Evolutionary conservation across 2,113 vertebrate genomes (phyloP).

Genomic region (Girardinichthys multiradiatus): DNA sequence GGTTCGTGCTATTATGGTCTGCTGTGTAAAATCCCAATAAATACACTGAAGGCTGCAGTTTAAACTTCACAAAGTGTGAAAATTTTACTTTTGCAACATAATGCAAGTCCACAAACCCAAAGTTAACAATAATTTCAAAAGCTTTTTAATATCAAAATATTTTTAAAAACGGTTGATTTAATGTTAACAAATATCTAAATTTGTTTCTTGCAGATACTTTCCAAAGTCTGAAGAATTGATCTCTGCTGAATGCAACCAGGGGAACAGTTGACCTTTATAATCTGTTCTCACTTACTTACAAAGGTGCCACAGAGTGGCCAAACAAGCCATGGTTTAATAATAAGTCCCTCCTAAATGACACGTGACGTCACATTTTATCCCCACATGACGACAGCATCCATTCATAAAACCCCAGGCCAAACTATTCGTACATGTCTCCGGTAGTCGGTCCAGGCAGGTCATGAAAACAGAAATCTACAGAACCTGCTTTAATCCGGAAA

Average conservation of each 20-base stretch:
- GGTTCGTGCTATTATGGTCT: too few relatives aligned
- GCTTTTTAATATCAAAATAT: neutral
- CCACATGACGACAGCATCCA: neutral
- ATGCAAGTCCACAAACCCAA: too few relatives aligned
- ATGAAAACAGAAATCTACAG: constrained; percentile 38
- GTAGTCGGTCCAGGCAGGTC: constrained; percentile 24
- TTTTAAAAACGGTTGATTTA: neutral
- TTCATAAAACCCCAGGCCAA: neutral
- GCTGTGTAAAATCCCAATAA: too few relatives aligned
- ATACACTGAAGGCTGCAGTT: too few relatives aligned
- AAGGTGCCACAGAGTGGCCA: neutral
- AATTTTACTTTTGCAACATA: too few relatives aligned
- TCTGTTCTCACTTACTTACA: neutral
- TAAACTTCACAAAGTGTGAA: too few relatives aligned
- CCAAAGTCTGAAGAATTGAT: constrained; percentile 59
- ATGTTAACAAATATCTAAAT: neutral
- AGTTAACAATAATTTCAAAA: too few relatives aligned
- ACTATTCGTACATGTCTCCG: neutral
- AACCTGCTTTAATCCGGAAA: constrained; percentile 51
- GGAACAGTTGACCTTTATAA: constrained; percentile 23
- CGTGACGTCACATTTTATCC: neutral
- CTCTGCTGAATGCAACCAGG: constrained; percentile 46
- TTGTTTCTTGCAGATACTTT: constrained; percentile 66
- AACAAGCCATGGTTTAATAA: neutral
- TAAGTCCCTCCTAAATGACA: neutral